Percentiles rank a stretch among this genome's conserved stretches.
Evolutionary conservation across 2,888 invertebrate genomes (phyloP).

Genomic region (Dynastes maya): DNA sequence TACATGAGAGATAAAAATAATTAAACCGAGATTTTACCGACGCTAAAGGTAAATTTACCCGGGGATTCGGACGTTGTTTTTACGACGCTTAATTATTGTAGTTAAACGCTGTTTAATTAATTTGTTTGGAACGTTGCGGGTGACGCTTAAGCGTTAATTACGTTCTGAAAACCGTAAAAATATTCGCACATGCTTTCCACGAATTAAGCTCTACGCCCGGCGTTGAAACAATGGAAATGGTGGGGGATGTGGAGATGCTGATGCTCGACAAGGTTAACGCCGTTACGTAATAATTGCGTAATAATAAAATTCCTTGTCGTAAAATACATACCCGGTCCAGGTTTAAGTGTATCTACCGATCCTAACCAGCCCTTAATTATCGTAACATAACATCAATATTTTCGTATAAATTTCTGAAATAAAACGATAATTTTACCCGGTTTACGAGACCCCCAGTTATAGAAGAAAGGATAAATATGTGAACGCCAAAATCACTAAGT

Average conservation of each 20-base stretch:
- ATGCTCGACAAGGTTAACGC: not conserved
- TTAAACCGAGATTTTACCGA: conserved; percentile 11
- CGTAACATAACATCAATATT: not conserved
- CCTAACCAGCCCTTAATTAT: too few relatives aligned
- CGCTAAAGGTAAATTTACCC: not conserved
- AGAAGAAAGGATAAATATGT: too few relatives aligned
- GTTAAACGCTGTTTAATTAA: conserved; percentile 31
- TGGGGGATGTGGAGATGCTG: not conserved
- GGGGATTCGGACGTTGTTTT: conserved; percentile 29
- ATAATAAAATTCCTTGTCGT: conserved; percentile 8
- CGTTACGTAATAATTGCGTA: not conserved
- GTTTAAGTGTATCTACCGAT: not conserved
- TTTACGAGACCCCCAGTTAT: not conserved
- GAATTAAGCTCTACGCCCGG: not conserved
- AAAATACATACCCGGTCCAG: not conserved
- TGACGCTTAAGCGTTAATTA: not conserved
- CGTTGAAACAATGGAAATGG: not conserved
- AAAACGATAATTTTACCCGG: not conserved
- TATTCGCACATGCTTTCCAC: conserved; percentile 16
- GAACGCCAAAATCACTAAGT: too few relatives aligned
- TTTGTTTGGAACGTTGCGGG: conserved; percentile 14
- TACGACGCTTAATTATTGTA: conserved; percentile 19
- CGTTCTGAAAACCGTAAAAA: conserved; percentile 10
- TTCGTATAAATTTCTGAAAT: not conserved
- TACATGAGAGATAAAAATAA: conserved; percentile 26